Base-by-base conservation (phyloP, 2,113 vertebrate genomes). In the Struthio camelus region DNA sequence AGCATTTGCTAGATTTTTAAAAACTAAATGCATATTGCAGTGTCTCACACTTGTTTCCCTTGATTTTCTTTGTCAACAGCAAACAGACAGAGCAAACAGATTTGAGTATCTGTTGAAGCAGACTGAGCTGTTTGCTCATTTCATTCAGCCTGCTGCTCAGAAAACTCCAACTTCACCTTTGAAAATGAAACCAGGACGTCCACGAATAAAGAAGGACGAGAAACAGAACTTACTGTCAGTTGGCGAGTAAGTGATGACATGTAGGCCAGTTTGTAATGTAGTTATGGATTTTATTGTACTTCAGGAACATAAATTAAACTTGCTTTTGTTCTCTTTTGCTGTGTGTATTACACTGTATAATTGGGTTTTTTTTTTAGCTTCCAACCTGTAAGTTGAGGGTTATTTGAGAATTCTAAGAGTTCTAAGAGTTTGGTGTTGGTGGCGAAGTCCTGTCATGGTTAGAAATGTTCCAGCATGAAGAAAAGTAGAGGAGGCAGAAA, bases 91-190 rank as follows among this genome's bases (percentile, higher is more conserved):
- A 91, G 99, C 99, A 97, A 99, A 99, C 98, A 98, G 99, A 98
- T 99, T 99, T 98, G 99, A 99, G 59, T 99, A 99, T 98, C 98
- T 99, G 90, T 97, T 99, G 97, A 99, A 99, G 98, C 99, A 99
- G 97, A 99, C 99, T 32, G 99, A 99, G 95, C 89, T 99, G 94
- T 99, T 99, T 97, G 99, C 99, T 95, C 99, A 99, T 97, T 99
- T 99, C 97, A 99, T 99, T 96, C 99, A 99, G 94, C 99, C 99
- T 76, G 99, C 99, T 79, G 99, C 99, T 93, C 99, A 99, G 97
- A 99, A 99, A 97, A 99, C 99, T 54, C 99, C 99, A 69, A 99
- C 99, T 34, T 99, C 99, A 71, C 99, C 99, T 56, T 98, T 99
- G 92, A 99, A 99, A 98, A 99, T 99, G 99, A 99, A 99, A 88